phyloP scores from a whole-genome alignment of 2,888 invertebrate species.

The Hirtodrosophila alboralis region DNA sequence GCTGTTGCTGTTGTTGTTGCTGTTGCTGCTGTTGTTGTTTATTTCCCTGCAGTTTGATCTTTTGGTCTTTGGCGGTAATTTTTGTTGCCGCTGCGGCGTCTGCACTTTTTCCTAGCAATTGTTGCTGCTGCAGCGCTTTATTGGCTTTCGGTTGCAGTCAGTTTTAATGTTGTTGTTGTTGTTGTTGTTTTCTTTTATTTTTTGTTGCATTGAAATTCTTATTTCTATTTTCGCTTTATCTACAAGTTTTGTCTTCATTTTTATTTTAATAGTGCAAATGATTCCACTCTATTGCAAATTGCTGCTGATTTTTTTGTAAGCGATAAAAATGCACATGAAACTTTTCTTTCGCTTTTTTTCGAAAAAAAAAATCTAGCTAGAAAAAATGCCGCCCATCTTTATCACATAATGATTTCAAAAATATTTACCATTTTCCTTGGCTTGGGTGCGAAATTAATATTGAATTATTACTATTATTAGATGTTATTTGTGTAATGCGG shows the following conservation, averaged over 20 bases:
- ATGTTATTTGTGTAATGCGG: conserved; percentile 72
- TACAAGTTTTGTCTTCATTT: conserved; percentile 79
- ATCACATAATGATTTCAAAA: conserved; percentile 77
- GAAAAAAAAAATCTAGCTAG: no score
- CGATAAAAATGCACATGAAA: conserved; percentile 47
- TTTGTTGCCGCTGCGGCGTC: conserved; percentile 59
- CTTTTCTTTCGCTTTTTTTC: no score
- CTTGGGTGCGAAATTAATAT: conserved; percentile 72
- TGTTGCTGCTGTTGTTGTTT: conserved; percentile 64
- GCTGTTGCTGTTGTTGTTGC: conserved; percentile 22
- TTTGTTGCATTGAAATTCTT: conserved; percentile 48
- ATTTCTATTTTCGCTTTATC: conserved; percentile 68
- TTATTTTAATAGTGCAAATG: conserved; percentile 80
- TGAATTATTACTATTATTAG: conserved; percentile 78
- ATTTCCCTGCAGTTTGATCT: conserved; percentile 76
- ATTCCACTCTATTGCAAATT: conserved; percentile 63
- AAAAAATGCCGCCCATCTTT: conserved; percentile 49
- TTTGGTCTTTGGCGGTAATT: conserved; percentile 81
- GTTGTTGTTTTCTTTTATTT: conserved; percentile 24
- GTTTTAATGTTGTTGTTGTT: conserved; percentile 27
- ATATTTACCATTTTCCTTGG: conserved; percentile 60
- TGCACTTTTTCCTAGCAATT: conserved; percentile 66
- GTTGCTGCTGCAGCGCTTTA: conserved; percentile 55
- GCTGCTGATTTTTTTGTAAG: conserved; percentile 53
- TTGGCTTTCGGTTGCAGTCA: conserved; percentile 57